A percentile compares a stretch with the other conserved stretches of the same genome.
Conservation (phyloP, 1,140 invertebrate species). For the Aphelenchoides besseyi region DNA sequence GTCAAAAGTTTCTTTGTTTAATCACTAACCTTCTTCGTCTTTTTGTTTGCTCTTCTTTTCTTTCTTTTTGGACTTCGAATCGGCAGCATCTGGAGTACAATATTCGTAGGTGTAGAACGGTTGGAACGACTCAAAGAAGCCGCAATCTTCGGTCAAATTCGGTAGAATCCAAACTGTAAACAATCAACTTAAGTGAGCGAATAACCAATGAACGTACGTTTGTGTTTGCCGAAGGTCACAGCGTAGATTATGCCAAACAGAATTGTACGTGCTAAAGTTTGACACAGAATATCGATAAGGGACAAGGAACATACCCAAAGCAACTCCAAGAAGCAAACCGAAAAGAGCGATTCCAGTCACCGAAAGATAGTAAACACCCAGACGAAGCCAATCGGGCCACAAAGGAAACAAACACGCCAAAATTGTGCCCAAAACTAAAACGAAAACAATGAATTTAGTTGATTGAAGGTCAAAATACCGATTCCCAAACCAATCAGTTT, state of each 20-base stretch:
- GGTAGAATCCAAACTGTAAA: slow-evolving; percentile 97
- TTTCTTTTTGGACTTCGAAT: slow-evolving; percentile 42
- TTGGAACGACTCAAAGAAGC: slow-evolving; percentile 96
- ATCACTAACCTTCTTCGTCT: slow-evolving; percentile 28
- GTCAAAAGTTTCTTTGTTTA: neutral
- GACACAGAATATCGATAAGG: slow-evolving; percentile 16
- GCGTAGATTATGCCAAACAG: slow-evolving; percentile 88
- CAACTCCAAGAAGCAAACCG: slow-evolving; percentile 83
- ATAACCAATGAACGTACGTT: too few species aligned
- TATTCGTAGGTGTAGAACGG: slow-evolving; percentile 75
- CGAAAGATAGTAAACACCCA: slow-evolving; percentile 94
- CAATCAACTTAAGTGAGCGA: too few species aligned
- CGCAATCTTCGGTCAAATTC: slow-evolving; percentile 95
- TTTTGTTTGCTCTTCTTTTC: slow-evolving; percentile 44
- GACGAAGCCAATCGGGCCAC: slow-evolving; percentile 87
- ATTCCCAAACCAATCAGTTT: slow-evolving; percentile 87
- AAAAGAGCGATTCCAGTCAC: slow-evolving; percentile 88
- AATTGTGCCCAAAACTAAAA: slow-evolving; percentile 80
- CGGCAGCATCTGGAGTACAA: slow-evolving; percentile 17
- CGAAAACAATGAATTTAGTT: slow-evolving; percentile 25
- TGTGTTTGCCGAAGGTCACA: slow-evolving; percentile 81
- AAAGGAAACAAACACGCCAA: slow-evolving; percentile 94
- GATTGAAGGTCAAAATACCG: slow-evolving; percentile 58
- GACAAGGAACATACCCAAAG: slow-evolving; percentile 68
- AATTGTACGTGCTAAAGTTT: slow-evolving; percentile 73